Conservation (phyloP, 2,113 vertebrate species). For the Cynopterus brachyotis region DNA sequence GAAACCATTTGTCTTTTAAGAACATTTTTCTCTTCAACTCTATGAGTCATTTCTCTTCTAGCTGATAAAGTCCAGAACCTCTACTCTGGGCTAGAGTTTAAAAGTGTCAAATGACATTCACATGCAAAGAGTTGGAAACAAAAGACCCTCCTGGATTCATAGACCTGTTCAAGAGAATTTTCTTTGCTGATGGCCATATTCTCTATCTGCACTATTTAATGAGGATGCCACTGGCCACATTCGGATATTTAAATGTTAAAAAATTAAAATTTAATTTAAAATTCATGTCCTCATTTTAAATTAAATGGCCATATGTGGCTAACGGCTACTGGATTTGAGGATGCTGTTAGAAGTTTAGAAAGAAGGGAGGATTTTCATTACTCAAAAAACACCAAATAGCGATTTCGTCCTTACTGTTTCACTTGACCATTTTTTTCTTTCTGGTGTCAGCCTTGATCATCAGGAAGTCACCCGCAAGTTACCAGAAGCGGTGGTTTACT, state of each 20-base stretch:
- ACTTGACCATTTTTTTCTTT: background rate
- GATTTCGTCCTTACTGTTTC: slow-evolving; percentile 41
- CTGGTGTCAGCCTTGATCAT: slow-evolving; percentile 18
- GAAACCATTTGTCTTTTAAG: slow-evolving; percentile 41
- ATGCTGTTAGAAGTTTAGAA: background rate
- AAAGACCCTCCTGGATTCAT: background rate
- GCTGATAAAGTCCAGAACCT: slow-evolving; percentile 46
- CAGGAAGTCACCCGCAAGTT: slow-evolving; percentile 22
- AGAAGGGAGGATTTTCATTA: slow-evolving; percentile 8
- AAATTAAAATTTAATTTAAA: slow-evolving; percentile 30
- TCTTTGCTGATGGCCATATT: background rate
- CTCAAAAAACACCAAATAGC: slow-evolving; percentile 24
- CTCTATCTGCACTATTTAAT: background rate
- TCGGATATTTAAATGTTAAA: background rate
- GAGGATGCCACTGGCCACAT: background rate
- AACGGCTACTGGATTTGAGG: background rate
- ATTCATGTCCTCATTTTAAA: background rate
- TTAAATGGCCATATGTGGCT: background rate
- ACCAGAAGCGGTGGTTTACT: slow-evolving; percentile 52
- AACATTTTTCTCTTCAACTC: slow-evolving; percentile 7
- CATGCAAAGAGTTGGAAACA: background rate
- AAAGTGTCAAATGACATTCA: slow-evolving; percentile 2
- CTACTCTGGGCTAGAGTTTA: background rate
- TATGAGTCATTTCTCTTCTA: slow-evolving; percentile 1
- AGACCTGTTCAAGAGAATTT: background rate